Conservation (phyloP, 2,113 vertebrate genomes). For the Ellobius talpinus region DNA sequence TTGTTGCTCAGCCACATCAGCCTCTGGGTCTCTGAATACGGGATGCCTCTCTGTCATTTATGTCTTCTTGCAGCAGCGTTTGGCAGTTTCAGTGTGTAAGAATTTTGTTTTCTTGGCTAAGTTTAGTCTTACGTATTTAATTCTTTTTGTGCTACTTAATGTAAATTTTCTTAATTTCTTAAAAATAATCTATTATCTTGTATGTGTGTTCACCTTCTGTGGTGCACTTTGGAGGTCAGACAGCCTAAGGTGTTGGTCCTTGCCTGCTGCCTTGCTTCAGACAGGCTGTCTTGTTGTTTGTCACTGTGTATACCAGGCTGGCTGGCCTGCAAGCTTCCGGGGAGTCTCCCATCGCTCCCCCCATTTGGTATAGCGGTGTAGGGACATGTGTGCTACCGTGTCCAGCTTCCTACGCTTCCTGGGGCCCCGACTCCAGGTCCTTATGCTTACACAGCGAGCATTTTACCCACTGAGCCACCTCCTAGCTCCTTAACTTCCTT, state of each 20-base stretch:
- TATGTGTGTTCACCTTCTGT: not conserved
- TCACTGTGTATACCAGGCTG: not conserved
- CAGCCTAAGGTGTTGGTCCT: not conserved
- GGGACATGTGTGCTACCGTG: too few species aligned
- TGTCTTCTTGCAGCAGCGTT: not conserved
- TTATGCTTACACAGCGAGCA: not conserved
- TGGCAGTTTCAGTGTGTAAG: not conserved
- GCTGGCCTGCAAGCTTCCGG: not conserved
- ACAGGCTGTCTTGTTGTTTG: not conserved
- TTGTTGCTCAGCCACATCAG: too few species aligned
- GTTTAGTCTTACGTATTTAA: not conserved
- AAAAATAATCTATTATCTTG: too few species aligned
- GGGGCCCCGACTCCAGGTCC: not conserved
- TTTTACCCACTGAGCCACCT: too few species aligned
- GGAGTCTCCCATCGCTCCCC: not conserved
- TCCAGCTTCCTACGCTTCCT: not conserved
- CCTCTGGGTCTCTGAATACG: not conserved
- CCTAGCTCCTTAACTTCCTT: not conserved
- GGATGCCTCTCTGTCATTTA: not conserved
- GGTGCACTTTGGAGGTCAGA: not conserved
- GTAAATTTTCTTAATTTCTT: not conserved
- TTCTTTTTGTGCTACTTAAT: not conserved
- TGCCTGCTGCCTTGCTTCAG: not conserved
- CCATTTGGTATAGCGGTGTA: not conserved
- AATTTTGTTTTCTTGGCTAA: not conserved